Conservation (phyloP, 2,888 invertebrate species). For the Scaeva pyrastri region DNA sequence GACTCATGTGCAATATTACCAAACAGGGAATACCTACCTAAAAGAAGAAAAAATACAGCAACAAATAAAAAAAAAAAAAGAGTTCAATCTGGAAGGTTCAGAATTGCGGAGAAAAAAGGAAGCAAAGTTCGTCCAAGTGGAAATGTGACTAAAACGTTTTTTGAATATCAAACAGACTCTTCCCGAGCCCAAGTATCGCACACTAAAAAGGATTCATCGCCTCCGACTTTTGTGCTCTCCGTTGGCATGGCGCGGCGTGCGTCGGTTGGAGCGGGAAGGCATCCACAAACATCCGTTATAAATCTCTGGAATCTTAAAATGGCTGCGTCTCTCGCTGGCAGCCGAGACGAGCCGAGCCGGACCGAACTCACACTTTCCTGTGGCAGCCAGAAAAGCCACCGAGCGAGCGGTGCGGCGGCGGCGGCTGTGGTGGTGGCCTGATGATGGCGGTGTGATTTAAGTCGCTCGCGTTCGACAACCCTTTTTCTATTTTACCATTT, state of each 20-base stretch:
- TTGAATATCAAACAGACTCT: constrained; percentile 70
- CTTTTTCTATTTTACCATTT: constrained; percentile 50
- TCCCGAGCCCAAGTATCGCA: background rate
- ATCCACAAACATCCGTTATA: constrained; percentile 68
- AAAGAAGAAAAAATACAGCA: background rate
- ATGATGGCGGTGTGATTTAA: constrained; percentile 62
- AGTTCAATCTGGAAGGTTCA: constrained; percentile 24
- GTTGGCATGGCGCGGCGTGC: too few relatives aligned
- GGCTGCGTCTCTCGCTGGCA: constrained; percentile 40
- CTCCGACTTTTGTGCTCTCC: background rate
- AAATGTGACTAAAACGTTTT: constrained; percentile 76
- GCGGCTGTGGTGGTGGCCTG: too few relatives aligned
- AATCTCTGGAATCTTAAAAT: constrained; percentile 72
- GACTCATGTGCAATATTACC: constrained; percentile 38
- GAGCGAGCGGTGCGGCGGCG: too few relatives aligned
- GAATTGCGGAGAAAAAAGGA: constrained; percentile 30
- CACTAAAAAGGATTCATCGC: constrained; percentile 35
- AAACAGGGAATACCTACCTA: constrained; percentile 3
- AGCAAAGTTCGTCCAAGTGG: constrained; percentile 68
- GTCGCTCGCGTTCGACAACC: constrained; percentile 60
- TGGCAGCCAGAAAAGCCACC: background rate
- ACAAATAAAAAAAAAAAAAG: background rate
- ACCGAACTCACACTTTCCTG: constrained; percentile 62
- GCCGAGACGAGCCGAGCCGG: constrained; percentile 53
- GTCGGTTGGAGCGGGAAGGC: constrained; percentile 1